Base-by-base conservation (phyloP, 2,888 invertebrate genomes). In the Gortyna flavago region DNA sequence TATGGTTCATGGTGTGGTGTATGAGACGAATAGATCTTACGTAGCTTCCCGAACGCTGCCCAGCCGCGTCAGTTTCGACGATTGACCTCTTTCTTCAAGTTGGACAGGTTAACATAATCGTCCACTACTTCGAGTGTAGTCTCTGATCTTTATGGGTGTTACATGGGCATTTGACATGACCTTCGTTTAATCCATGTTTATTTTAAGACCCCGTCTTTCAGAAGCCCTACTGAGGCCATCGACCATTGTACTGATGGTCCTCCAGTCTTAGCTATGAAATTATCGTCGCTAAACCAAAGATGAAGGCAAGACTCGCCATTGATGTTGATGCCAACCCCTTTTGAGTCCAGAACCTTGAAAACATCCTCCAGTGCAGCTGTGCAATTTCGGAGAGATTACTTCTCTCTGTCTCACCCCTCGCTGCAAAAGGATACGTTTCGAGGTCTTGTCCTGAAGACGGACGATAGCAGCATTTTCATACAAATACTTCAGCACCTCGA, bases 1-100 rank as follows among this genome's bases (percentile, higher is more conserved):
- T 25, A 51, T 51, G 38, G 69, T 68, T 71, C 71, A 77, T n/a
- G n/a, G n/a, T n/a, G n/a, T 5, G n/a, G 13, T 59, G 0, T 59
- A 29, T 29, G 57, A 59, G 13, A 13, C 29, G 54, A 25, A 25
- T 25, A 54, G 54, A 54, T 25, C 9, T 54, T 25, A 25, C 25
- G 54, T 25, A 54, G 25, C 54, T 54, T 54, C 3, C 25, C 54
- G 25, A 29, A 29, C 29, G 29, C 59, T 61, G 29, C 59, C 18
- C 16, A 29, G 59, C 59, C 29, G 29, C 29, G 59, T 61, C 18
- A 29, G 18, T 29, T 59, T 29, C 2, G 29, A 61, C 8, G 18
- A 61, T 29, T 61, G 29, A 29, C 18, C 16, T 29, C 18, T 61
- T 29, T 61, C 18, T 29, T 18, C 3, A 29, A 61, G 29, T 61